Evolutionary conservation across 2,113 vertebrate genomes (phyloP).

Genomic region (Chascanopsetta lugubris): DNA sequence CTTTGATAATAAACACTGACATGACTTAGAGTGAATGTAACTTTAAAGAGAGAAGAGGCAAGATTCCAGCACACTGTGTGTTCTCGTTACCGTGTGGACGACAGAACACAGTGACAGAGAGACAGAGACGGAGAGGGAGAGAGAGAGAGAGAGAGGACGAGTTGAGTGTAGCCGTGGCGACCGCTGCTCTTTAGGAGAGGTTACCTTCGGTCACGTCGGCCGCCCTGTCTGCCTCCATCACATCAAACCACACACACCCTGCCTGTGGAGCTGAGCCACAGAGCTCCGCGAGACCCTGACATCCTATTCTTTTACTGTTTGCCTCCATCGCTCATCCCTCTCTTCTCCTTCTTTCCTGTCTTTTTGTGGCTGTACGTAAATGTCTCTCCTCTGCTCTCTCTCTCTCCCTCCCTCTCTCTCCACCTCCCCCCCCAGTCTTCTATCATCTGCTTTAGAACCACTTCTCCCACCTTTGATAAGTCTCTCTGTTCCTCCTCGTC

Average conservation of each 20-base stretch:
- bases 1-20: too few relatives aligned
- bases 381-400: not conserved
- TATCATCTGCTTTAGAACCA: not conserved
- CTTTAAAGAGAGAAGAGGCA: not conserved
- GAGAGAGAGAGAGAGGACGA: not conserved
- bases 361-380: constrained; percentile 13
- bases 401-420: not conserved
- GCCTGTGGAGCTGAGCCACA: constrained; percentile 52
- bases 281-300: constrained; percentile 31
- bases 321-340: constrained; percentile 16
- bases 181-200: constrained; percentile 64
- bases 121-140: not conserved
- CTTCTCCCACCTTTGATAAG: constrained; percentile 5
- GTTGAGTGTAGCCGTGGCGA: constrained; percentile 29
- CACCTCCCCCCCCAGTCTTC: not conserved
- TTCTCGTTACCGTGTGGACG: not conserved
- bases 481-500: not conserved
- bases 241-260: constrained; percentile 54
- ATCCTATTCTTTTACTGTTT: constrained; percentile 31
- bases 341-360: constrained; percentile 26
- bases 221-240: constrained; percentile 64
- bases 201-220: constrained; percentile 58
- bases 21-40: not conserved
- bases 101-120: not conserved
- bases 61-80: not conserved